Conservation (phyloP, 2,797 vertebrate species). For the Amblyopsis hoosieri region DNA sequence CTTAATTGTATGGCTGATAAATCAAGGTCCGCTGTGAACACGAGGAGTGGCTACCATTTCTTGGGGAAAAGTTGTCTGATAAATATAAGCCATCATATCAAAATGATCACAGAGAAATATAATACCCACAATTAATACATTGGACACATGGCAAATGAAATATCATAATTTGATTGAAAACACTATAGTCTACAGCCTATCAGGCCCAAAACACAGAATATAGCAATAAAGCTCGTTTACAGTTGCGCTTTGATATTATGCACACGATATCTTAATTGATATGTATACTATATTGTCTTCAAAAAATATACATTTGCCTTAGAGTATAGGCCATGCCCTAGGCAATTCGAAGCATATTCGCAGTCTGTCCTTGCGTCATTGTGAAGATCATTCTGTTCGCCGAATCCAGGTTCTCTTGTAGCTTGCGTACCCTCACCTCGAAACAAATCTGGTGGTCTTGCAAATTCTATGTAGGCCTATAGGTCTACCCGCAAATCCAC, state of each 20-base stretch:
- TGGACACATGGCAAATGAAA: too few species aligned
- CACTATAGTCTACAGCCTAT: too few species aligned
- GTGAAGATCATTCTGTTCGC: neutral
- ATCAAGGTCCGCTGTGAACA: conserved; percentile 95
- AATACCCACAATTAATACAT: too few species aligned
- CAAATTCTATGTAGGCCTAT: neutral
- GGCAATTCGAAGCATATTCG: too few species aligned
- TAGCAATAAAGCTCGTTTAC: too few species aligned
- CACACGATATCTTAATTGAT: too few species aligned
- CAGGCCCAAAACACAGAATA: too few species aligned
- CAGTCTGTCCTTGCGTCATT: too few species aligned
- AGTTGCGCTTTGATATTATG: too few species aligned
- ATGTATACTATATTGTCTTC: too few species aligned
- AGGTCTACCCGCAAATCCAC: neutral
- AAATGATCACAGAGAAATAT: conserved; percentile 13
- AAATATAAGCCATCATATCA: conserved; percentile 12
- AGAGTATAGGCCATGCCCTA: too few species aligned
- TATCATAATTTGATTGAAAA: too few species aligned
- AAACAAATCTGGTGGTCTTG: conserved; percentile 9
- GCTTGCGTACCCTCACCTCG: conserved; percentile 12
- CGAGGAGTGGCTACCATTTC: conserved; percentile 83
- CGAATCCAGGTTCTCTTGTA: conserved; percentile 1
- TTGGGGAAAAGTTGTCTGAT: conserved; percentile 10
- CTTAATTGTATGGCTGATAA: conserved; percentile 91
- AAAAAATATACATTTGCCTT: neutral